Base-by-base conservation (phyloP, 2,888 invertebrate species). In the Adela reaumurella region DNA sequence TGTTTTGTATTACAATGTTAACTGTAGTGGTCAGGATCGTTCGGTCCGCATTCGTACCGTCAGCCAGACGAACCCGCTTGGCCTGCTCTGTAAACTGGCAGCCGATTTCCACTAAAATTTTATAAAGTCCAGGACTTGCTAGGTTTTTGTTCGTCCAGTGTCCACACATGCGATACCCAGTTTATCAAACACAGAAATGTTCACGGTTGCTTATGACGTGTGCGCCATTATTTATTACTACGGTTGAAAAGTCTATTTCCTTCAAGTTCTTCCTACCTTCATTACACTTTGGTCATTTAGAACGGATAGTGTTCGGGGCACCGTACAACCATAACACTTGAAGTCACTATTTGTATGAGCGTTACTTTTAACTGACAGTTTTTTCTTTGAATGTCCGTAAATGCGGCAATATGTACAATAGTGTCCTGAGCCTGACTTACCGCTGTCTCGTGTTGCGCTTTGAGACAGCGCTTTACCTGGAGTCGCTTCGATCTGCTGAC, bases 371-470 rank as follows among this genome's bases (percentile, higher is more conserved):
- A 14, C n/a, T 19, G 19, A 16, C n/a, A 44, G 18, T 43, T 51
- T 50, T 5, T 4, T 44, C 8, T 41, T 46, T 1, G 28, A 20
- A 28, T 51, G 53, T 16, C 50, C 51, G 18, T 43, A 19, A n/a
- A 35, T 41, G 11, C 44, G 46, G 41, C 51, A 53, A n/a, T 50
- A 53, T 2, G 35, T 10, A 41, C 53, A 51, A 29, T 35, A 35
- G 14, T 14, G 35, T 11, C 4, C 35, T 8, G 46, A 48, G 3
- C 4, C 35, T 8, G 46, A 48, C 4, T 4, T 29, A 43, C 43
- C 42, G 14, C 46, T 29, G 16, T 43, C 46, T 2, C 20, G 35
- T 17, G 17, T n/a, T 3, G 1, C 5, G 11, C 6, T 10, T n/a
- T 18, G 14, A 17, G 16, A n/a, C 29, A 19, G 14, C 19, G 18